Percentiles rank a stretch among this genome's conserved stretches.
phyloP scores from a whole-genome alignment of 1,140 invertebrate genomes.

The Drosophila sp. region DNA sequence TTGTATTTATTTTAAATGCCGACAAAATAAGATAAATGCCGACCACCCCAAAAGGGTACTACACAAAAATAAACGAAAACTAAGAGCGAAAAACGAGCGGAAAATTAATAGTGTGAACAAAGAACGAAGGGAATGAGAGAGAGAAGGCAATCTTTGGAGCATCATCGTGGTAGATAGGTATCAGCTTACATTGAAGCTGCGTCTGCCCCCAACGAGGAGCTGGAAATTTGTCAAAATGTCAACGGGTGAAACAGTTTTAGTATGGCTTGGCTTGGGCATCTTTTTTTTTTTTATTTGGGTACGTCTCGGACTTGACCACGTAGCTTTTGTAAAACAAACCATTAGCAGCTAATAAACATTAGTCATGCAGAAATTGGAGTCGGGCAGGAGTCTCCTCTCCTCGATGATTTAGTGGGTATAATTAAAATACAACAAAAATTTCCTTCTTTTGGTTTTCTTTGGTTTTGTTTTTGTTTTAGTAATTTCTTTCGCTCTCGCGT shows the following conservation, averaged over 20 bases:
- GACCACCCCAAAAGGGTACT: slow-evolving; percentile 70
- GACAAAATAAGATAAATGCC: slow-evolving; percentile 81
- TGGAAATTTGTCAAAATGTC: slow-evolving; percentile 83
- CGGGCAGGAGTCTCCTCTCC: slow-evolving; percentile 29
- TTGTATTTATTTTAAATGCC: slow-evolving; percentile 57
- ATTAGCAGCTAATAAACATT: slow-evolving; percentile 83
- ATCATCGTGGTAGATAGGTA: slow-evolving; percentile 67
- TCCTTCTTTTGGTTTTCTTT: background rate
- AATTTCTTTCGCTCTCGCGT: slow-evolving; percentile 70
- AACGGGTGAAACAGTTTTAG: slow-evolving; percentile 81
- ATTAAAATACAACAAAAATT: slow-evolving; percentile 51
- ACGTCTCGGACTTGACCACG: slow-evolving; percentile 47
- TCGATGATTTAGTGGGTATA: slow-evolving; percentile 80
- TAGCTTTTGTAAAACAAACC: slow-evolving; percentile 83
- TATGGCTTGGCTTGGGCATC: background rate
- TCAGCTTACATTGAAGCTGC: slow-evolving; percentile 70
- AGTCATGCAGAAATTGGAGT: slow-evolving; percentile 71
- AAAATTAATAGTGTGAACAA: slow-evolving; percentile 82
- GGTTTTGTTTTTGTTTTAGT: slow-evolving; percentile 33
- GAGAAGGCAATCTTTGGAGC: slow-evolving; percentile 1
- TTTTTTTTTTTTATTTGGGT: slow-evolving; percentile 14
- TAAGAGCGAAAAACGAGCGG: slow-evolving; percentile 67
- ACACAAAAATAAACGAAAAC: slow-evolving; percentile 15
- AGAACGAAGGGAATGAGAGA: slow-evolving; percentile 33
- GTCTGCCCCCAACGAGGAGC: slow-evolving; percentile 39